Percentiles rank a stretch among this genome's conserved stretches.
Conservation (phyloP, 2,113 vertebrate species). For the Tursiops truncatus region DNA sequence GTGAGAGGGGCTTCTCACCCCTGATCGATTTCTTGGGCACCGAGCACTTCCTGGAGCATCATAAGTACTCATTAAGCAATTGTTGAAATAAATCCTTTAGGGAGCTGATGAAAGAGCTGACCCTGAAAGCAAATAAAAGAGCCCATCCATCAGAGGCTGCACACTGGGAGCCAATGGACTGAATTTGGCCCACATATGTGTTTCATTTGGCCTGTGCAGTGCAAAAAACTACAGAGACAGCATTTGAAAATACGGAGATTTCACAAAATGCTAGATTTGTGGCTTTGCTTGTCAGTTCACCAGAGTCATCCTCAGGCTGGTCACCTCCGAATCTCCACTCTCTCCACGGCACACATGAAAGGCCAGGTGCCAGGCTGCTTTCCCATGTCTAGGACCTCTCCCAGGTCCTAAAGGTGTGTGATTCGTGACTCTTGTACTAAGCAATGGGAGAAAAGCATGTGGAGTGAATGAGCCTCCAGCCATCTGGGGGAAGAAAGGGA, state of each 20-base stretch:
- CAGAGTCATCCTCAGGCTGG: background rate
- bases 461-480: background rate
- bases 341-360: background rate
- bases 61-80: background rate
- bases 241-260: slow-evolving; percentile 14
- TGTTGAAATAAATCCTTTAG: slow-evolving; percentile 29
- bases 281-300: slow-evolving; percentile 33
- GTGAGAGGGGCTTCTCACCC: background rate
- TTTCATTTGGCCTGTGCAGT: slow-evolving; percentile 23
- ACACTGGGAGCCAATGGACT: background rate
- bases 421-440: background rate
- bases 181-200: background rate
- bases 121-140: slow-evolving; percentile 34
- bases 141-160: background rate
- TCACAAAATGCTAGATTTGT: slow-evolving; percentile 38
- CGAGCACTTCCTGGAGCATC: background rate
- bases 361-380: background rate
- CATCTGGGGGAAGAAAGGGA: background rate
- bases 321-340: background rate
- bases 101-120: slow-evolving; percentile 4
- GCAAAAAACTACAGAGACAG: slow-evolving; percentile 1
- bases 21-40: background rate
- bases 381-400: no score
- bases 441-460: background rate
- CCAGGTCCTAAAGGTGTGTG: background rate